Percentiles rank a stretch among this genome's conserved stretches.
Conservation (phyloP, 2,888 invertebrate species). For the Mechanitis messenoides region DNA sequence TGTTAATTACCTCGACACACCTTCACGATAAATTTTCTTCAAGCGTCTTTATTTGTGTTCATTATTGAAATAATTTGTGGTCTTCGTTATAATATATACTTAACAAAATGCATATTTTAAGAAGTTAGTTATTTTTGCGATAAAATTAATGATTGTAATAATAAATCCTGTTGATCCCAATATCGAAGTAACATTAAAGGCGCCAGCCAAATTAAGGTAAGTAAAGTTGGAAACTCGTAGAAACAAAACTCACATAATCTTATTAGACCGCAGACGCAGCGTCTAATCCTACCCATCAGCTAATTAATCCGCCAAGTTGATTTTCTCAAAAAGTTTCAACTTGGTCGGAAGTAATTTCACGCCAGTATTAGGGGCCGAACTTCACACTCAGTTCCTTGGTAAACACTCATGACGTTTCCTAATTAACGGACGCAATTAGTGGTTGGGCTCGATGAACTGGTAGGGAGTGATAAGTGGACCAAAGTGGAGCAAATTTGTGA, state of each 20-base stretch:
- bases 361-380: slow-evolving; percentile 68
- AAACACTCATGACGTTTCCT: slow-evolving; percentile 77
- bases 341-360: slow-evolving; percentile 71
- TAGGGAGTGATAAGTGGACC: slow-evolving; percentile 65
- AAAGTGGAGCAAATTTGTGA: slow-evolving; percentile 71
- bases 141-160: slow-evolving; percentile 3
- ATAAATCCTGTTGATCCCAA: slow-evolving; percentile 22
- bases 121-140: neutral
- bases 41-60: slow-evolving; percentile 40
- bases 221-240: slow-evolving; percentile 65
- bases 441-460: slow-evolving; percentile 66
- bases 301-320: slow-evolving; percentile 74
- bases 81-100: slow-evolving; percentile 12
- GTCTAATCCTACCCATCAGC: slow-evolving; percentile 73
- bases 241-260: slow-evolving; percentile 74
- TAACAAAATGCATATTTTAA: neutral
- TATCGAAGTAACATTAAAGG: slow-evolving; percentile 37
- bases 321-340: slow-evolving; percentile 73
- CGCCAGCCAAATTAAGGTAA: slow-evolving; percentile 70
- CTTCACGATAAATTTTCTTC: slow-evolving; percentile 50
- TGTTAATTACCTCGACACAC: slow-evolving; percentile 63
- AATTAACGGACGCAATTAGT: slow-evolving; percentile 77
- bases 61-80: slow-evolving; percentile 29
- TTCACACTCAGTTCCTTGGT: slow-evolving; percentile 75
- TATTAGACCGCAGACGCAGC: slow-evolving; percentile 69